Conservation (phyloP, 2,888 invertebrate species). For the Microplitis manilae region DNA sequence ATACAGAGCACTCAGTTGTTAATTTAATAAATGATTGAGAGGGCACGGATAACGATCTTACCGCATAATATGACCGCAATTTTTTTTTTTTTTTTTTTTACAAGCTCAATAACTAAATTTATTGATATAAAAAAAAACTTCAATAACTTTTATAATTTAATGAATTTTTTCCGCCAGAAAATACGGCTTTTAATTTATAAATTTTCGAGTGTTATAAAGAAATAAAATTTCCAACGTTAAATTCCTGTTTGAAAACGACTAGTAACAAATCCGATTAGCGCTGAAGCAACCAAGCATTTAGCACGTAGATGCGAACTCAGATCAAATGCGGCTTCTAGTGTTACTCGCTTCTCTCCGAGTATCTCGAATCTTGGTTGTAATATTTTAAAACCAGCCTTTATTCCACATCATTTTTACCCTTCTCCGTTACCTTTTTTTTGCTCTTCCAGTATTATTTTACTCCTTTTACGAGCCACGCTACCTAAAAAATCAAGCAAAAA, state of each 20-base stretch:
- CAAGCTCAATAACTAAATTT: not conserved
- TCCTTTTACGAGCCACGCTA: not conserved
- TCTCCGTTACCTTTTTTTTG: not conserved
- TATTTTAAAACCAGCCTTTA: not conserved
- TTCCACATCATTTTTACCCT: not conserved
- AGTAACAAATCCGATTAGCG: not conserved
- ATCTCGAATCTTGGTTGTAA: not conserved
- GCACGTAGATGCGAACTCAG: constrained; percentile 8
- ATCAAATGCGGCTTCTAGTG: constrained; percentile 7
- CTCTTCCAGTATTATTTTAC: not conserved
- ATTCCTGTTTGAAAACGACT: not conserved
- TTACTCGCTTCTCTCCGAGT: not conserved
- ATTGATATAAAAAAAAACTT: not conserved
- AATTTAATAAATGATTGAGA: not conserved
- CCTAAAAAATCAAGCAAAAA: not conserved
- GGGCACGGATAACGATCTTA: not conserved
- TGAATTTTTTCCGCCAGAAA: no score
- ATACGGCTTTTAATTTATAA: not conserved
- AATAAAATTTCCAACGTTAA: not conserved
- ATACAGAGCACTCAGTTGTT: not conserved
- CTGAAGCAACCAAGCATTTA: not conserved
- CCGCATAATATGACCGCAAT: not conserved
- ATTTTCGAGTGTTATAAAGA: not conserved
- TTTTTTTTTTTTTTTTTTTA: not conserved
- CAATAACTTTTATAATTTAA: not conserved